Percentiles rank a stretch among this genome's conserved stretches.
Evolutionary conservation across 1,140 invertebrate species (phyloP).

Genomic region (Heterodera carotae): DNA sequence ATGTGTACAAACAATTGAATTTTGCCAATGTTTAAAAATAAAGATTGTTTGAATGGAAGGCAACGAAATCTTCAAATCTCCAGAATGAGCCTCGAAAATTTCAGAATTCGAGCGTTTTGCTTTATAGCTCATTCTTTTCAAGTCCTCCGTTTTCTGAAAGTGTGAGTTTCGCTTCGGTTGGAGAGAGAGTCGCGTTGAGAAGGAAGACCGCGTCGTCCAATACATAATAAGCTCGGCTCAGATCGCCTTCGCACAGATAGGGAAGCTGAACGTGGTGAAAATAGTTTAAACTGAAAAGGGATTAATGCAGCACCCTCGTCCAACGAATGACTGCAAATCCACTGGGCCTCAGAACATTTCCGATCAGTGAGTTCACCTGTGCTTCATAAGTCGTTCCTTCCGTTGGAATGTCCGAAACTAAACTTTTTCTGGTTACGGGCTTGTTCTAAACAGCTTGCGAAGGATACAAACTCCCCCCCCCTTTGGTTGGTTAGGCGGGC

Average conservation of each 20-base stretch:
- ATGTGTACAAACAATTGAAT: no score
- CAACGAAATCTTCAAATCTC: no score
- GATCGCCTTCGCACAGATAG: conserved; percentile 89
- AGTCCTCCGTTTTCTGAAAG: no score
- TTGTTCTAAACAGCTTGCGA: no score
- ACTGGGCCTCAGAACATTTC: conserved; percentile 73
- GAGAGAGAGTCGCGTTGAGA: conserved; percentile 60
- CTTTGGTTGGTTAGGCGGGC: no score
- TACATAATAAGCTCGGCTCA: conserved; percentile 82
- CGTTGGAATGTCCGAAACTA: conserved; percentile 66
- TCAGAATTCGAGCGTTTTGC: no score
- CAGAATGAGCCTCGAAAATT: no score
- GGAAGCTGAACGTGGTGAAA: conserved; percentile 67
- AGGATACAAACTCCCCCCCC: no score
- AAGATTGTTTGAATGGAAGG: no score
- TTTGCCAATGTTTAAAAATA: no score
- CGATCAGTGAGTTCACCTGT: conserved; percentile 75
- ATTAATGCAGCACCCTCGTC: conserved; percentile 71
- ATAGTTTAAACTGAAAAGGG: neutral
- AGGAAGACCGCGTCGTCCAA: conserved; percentile 82
- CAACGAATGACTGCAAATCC: conserved; percentile 78
- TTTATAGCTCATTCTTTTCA: no score
- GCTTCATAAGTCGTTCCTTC: conserved; percentile 76
- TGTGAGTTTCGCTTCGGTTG: no score
- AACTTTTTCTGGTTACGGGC: conserved; percentile 4